Conservation (phyloP, 2,797 vertebrate species). For the Chaenodraco wilsoni region DNA sequence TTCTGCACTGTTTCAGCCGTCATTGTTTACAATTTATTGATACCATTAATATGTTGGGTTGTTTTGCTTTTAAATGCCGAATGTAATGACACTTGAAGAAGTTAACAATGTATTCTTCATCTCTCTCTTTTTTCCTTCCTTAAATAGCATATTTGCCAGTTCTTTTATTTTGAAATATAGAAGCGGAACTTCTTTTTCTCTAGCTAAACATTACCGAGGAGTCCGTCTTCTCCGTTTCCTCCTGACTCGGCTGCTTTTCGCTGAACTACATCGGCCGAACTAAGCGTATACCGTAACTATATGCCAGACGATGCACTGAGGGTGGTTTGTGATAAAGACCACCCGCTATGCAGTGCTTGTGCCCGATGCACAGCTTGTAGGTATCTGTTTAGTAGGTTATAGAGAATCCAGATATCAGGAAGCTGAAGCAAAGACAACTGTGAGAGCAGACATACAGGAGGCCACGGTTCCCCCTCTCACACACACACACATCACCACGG, state of each 20-base stretch:
- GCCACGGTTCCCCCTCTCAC: slow-evolving; percentile 85
- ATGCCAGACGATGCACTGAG: slow-evolving; percentile 68
- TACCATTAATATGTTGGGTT: too few species aligned
- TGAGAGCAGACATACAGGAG: slow-evolving; percentile 69
- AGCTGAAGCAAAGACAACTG: slow-evolving; percentile 59
- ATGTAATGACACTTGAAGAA: too few species aligned
- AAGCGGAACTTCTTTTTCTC: slow-evolving; percentile 19
- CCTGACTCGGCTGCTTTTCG: slow-evolving; percentile 60
- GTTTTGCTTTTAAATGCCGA: too few species aligned
- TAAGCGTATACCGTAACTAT: slow-evolving; percentile 39
- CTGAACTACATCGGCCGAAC: slow-evolving; percentile 63
- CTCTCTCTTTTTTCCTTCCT: too few species aligned
- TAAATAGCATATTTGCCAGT: too few species aligned
- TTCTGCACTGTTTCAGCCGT: too few species aligned
- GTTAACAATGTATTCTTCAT: too few species aligned
- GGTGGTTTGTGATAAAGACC: slow-evolving; percentile 64
- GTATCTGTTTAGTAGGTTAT: slow-evolving; percentile 31
- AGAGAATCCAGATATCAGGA: slow-evolving; percentile 51
- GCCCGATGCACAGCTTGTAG: slow-evolving; percentile 52
- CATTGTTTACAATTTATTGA: too few species aligned
- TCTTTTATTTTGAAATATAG: slow-evolving; percentile 45
- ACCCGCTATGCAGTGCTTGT: slow-evolving; percentile 72
- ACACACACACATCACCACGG: slow-evolving; percentile 91
- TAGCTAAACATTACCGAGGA: slow-evolving; percentile 30
- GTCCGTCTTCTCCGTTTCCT: slow-evolving; percentile 37